A percentile compares a stretch with the other conserved stretches of the same genome.
phyloP scores from a whole-genome alignment of 2,797 vertebrate genomes.

The Lithobates sylvaticus region DNA sequence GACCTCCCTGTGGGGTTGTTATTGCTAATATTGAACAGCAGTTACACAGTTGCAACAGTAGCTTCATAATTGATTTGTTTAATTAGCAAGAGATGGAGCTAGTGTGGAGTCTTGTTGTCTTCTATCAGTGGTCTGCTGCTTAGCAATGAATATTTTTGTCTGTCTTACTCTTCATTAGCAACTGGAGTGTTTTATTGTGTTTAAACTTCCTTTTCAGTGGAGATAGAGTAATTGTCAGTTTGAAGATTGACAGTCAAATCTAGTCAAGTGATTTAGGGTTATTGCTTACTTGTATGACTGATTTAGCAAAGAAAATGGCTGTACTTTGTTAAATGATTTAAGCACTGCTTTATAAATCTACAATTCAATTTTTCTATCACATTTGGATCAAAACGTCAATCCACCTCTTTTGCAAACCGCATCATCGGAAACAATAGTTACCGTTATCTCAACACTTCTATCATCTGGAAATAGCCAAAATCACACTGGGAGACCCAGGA shows the following conservation, averaged over 20 bases:
- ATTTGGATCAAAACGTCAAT: too few species aligned
- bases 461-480: too few species aligned
- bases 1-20: slow-evolving; percentile 93
- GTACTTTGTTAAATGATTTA: neutral
- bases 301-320: neutral
- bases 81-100: slow-evolving; percentile 97
- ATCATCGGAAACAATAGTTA: too few species aligned
- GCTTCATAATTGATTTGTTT: slow-evolving; percentile 99
- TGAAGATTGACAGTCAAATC: neutral
- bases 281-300: neutral
- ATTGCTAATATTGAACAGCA: slow-evolving; percentile 93
- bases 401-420: too few species aligned
- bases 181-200: slow-evolving; percentile 5
- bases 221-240: neutral
- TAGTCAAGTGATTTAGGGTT: neutral
- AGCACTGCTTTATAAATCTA: neutral
- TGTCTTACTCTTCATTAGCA: slow-evolving; percentile 73
- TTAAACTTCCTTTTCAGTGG: neutral
- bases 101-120: slow-evolving; percentile 87
- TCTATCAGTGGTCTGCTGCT: slow-evolving; percentile 80
- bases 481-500: too few species aligned
- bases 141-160: slow-evolving; percentile 76
- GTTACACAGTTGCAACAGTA: slow-evolving; percentile 94
- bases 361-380: too few species aligned
- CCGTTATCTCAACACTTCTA: too few species aligned